phyloP scores from a whole-genome alignment of 2,797 vertebrate genomes.

The Hafferia zeledoni region DNA sequence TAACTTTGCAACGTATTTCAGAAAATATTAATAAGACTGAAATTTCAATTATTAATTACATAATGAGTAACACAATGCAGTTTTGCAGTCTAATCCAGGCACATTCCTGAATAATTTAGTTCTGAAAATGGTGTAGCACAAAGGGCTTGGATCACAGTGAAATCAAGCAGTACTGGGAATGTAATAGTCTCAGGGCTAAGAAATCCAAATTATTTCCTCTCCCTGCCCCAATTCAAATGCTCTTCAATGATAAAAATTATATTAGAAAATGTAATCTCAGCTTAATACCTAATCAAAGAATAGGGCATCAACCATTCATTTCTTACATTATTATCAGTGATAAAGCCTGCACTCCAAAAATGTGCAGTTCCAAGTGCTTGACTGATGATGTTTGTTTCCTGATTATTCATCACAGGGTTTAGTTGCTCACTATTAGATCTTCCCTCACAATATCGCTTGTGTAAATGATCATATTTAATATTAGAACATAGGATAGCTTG shows the following conservation, averaged over 20 bases:
- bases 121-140: conserved; percentile 35
- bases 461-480: background rate
- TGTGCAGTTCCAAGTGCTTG: background rate
- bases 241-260: background rate
- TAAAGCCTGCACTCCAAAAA: background rate
- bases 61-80: conserved; percentile 47
- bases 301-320: background rate
- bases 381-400: background rate
- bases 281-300: background rate
- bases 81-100: conserved; percentile 35
- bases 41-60: conserved; percentile 67
- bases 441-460: background rate
- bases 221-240: background rate
- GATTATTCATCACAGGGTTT: background rate
- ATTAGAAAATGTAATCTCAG: background rate
- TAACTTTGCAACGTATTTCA: conserved; percentile 1
- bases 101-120: conserved; percentile 55
- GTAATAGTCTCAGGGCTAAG: background rate
- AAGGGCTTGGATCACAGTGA: conserved; percentile 13
- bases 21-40: conserved; percentile 57
- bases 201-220: background rate
- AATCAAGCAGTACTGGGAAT: background rate
- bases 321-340: background rate
- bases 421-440: background rate
- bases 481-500: background rate